These are phyloP conservation scores for Zele albiditarsus DNA, from an alignment of 2,888 invertebrate species.

Conservation along the genomic window DNA sequence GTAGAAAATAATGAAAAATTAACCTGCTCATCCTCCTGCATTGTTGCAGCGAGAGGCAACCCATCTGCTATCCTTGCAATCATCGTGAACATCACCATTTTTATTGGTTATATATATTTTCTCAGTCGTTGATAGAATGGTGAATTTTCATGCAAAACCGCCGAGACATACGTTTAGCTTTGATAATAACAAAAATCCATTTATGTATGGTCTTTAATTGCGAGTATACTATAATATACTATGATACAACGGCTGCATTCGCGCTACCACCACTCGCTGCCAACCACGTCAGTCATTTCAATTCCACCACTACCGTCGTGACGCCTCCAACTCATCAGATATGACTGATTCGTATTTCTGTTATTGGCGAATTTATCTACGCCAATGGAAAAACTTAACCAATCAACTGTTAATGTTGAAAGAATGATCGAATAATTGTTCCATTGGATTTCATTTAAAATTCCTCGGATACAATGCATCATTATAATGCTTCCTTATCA, in stretches of 20 bases:
- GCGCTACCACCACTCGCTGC: conserved; percentile 58
- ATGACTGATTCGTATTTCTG: not conserved
- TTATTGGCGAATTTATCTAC: not conserved
- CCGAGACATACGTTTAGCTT: not conserved
- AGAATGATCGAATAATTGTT: not conserved
- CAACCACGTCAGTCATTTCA: conserved; percentile 65
- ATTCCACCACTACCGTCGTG: conserved; percentile 28
- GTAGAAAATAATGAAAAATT: conserved; percentile 54
- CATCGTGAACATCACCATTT: conserved; percentile 98
- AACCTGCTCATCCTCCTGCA: conserved; percentile 99
- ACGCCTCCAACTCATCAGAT: conserved; percentile 32
- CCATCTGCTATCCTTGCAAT: conserved; percentile 97
- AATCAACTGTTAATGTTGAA: no score
- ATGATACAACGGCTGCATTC: conserved; percentile 52
- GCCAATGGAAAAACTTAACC: not conserved
- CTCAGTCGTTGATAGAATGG: not conserved
- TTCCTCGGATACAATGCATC: not conserved
- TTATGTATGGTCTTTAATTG: conserved; percentile 45
- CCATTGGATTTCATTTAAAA: not conserved
- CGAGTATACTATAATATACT: conserved; percentile 40
- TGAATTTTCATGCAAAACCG: not conserved
- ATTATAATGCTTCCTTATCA: not conserved
- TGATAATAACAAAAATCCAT: conserved; percentile 49
- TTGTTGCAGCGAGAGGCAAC: conserved; percentile 94
- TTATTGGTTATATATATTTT: conserved; percentile 57